Evolutionary conservation across 2,797 vertebrate genomes (phyloP).

Genomic region (Aselliscus stoliczkanus): DNA sequence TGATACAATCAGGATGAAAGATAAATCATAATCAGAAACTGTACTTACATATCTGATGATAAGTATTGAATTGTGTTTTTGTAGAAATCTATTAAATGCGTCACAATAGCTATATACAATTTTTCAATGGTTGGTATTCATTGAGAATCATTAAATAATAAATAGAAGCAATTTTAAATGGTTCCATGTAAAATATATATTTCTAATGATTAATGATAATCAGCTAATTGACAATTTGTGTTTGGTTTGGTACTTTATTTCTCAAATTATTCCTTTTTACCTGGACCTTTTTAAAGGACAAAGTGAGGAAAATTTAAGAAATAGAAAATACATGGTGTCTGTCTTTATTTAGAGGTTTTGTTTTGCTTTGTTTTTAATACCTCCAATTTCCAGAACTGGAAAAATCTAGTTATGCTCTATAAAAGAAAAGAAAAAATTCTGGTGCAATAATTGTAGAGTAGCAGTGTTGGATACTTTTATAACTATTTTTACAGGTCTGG

Average conservation of each 20-base stretch:
- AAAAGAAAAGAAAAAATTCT: neutral
- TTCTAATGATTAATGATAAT: neutral
- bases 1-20: neutral
- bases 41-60: neutral
- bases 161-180: neutral
- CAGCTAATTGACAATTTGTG: neutral
- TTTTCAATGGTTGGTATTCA: constrained; percentile 7
- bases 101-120: neutral
- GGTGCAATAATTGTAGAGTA: neutral
- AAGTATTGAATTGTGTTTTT: constrained; percentile 29
- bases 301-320: neutral
- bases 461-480: neutral
- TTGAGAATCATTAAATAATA: neutral
- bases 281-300: neutral
- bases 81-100: neutral
- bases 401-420: neutral
- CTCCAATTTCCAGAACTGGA: neutral
- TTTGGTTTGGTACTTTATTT: neutral
- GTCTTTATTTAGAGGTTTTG: neutral
- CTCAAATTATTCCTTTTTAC: neutral
- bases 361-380: neutral
- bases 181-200: neutral
- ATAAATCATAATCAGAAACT: neutral
- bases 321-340: neutral
- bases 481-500: neutral